phyloP scores from a whole-genome alignment of 2,888 invertebrate genomes.

The Dolichomitus sp. region DNA sequence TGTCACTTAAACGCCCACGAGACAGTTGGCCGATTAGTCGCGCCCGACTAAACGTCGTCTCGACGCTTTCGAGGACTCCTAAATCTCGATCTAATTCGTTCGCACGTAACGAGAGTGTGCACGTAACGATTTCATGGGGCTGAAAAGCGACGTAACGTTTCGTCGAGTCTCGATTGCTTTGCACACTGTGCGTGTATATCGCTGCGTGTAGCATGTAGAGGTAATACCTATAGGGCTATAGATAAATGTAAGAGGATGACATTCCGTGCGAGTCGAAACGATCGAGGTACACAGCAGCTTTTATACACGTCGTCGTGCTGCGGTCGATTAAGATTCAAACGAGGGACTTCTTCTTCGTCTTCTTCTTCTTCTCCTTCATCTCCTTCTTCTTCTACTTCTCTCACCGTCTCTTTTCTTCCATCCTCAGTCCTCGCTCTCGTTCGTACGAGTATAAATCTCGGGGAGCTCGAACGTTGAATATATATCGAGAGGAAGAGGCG shows the following conservation, averaged over 20 bases:
- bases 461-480: slow-evolving; percentile 59
- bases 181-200: not conserved
- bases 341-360: slow-evolving; percentile 46
- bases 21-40: slow-evolving; percentile 65
- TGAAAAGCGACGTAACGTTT: slow-evolving; percentile 14
- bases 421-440: slow-evolving; percentile 45
- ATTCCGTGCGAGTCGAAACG: slow-evolving; percentile 39
- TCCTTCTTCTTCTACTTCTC: not conserved
- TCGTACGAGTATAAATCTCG: slow-evolving; percentile 65
- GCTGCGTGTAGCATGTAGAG: not conserved
- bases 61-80: slow-evolving; percentile 54
- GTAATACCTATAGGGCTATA: not conserved
- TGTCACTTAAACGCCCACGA: slow-evolving; percentile 69
- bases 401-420: not conserved
- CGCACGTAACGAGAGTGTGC: slow-evolving; percentile 38
- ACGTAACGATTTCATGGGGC: slow-evolving; percentile 22
- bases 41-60: slow-evolving; percentile 64
- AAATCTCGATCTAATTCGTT: slow-evolving; percentile 64
- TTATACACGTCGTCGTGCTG: slow-evolving; percentile 22
- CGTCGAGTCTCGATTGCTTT: slow-evolving; percentile 12
- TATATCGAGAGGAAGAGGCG: slow-evolving; percentile 49
- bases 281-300: slow-evolving; percentile 31
- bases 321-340: slow-evolving; percentile 69
- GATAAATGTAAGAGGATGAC: slow-evolving; percentile 45
- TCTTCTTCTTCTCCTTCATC: not conserved